phyloP scores from a whole-genome alignment of 2,113 vertebrate species.

The Sturnira hondurensis region DNA sequence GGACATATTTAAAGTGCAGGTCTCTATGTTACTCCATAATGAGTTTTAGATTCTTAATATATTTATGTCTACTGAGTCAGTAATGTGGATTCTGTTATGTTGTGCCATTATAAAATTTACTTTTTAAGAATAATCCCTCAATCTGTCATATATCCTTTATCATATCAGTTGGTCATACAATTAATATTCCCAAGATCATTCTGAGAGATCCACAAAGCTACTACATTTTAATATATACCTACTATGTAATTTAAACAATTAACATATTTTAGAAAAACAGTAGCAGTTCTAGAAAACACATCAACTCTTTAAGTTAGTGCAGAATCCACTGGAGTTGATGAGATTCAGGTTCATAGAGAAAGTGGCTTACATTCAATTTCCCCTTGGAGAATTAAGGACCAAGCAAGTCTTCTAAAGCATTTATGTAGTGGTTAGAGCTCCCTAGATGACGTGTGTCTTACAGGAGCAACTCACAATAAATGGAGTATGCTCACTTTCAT shows the following conservation, averaged over 20 bases:
- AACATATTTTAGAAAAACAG: background rate
- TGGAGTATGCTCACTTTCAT: slow-evolving; percentile 16
- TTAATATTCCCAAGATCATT: background rate
- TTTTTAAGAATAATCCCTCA: background rate
- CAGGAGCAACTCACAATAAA: background rate
- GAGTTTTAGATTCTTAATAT: background rate
- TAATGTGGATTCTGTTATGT: background rate
- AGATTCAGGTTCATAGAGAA: background rate
- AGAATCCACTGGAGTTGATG: background rate
- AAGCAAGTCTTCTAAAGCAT: background rate
- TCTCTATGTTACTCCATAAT: background rate
- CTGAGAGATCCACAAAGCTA: background rate
- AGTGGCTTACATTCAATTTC: background rate
- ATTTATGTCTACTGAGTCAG: background rate
- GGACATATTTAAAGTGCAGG: background rate
- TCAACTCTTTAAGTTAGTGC: background rate
- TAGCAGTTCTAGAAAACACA: background rate
- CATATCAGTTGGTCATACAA: background rate
- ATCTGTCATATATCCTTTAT: background rate
- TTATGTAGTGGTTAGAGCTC: background rate
- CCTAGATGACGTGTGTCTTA: background rate
- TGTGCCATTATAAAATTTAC: background rate
- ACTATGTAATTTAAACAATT: background rate
- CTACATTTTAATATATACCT: background rate
- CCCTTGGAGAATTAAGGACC: background rate